Evolutionary conservation across 2,797 vertebrate species (phyloP).

Genomic region (Spheniscus humboldti): DNA sequence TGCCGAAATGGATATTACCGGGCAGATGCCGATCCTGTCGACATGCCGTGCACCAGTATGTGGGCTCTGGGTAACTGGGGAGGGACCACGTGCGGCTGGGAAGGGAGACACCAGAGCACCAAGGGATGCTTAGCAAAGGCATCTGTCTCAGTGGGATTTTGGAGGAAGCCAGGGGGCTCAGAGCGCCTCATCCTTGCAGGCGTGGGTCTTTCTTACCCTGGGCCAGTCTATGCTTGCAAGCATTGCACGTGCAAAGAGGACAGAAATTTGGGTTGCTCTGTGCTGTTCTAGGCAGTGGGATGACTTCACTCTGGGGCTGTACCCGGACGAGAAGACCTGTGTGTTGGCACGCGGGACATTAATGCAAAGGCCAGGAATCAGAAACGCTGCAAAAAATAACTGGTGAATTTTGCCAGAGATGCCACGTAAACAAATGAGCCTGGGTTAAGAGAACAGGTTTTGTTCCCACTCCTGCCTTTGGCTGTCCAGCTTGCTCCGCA

Average conservation of each 20-base stretch:
- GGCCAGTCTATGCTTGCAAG: background rate
- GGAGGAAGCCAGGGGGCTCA: background rate
- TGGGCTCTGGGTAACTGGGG: background rate
- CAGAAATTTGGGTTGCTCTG: background rate
- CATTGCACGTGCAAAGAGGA: no score
- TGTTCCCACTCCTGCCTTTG: background rate
- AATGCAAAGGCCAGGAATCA: background rate
- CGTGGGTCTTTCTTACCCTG: background rate
- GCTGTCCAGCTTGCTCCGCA: background rate
- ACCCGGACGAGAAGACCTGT: background rate
- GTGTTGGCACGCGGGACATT: accelerated
- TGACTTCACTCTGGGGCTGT: background rate
- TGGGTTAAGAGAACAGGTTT: background rate
- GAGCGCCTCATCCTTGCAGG: background rate
- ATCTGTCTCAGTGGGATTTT: background rate
- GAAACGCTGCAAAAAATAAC: background rate
- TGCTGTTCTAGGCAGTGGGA: background rate
- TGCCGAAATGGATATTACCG: slow-evolving; percentile 89
- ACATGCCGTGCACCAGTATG: slow-evolving; percentile 95
- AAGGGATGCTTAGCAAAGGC: background rate
- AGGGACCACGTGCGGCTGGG: accelerated
- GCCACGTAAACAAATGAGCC: background rate
- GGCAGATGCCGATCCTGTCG: slow-evolving; percentile 84
- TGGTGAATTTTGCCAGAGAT: background rate
- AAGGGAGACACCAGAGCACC: background rate